Base-by-base conservation (phyloP, 1,140 invertebrate genomes). In the Palaemon carinicauda region DNA sequence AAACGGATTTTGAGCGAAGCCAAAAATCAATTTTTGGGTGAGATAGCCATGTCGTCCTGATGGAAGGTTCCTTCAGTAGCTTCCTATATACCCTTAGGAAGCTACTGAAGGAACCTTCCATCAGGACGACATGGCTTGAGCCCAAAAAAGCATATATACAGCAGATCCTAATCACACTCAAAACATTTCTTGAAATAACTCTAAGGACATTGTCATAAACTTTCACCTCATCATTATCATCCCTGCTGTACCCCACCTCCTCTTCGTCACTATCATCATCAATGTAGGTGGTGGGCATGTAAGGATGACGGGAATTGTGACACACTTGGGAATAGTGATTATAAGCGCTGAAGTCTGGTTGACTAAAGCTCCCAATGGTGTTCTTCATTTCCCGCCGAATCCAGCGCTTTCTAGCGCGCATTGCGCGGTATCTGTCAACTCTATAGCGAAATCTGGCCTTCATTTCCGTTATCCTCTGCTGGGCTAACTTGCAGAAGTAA, bases 391-490 rank as follows among this genome's bases (percentile, higher is more conserved):
- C 80, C n/a, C 80, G 52, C 24, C 82, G 56, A 19, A 88, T 75
- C 88, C 88, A 88, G 17, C 69, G 88, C 27, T 85, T 80, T n/a
- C 88, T 75, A 54, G 84, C 88, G 12, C 73, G 65, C 12, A 51
- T 78, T 24, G 83, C 82, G 15, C 69, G 88, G 50, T 56, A 82
- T 31, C 82, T 83, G 21, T 85, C 88, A 17, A 86, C 33, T 19
- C 79, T 82, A 73, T 88, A 86, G 15, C 75, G 78, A 21, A 88
- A 82, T 50, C 88, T 74, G 27, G 88, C 88, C 71, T 88, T 81
- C 41, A 80, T 41, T 56, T 88, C 82, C 65, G 78, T 54, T 53
- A 86, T 12, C 17, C 80, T 60, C 52, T 80, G 27, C 52, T 73
- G 88, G 51, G 86, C 71, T 56, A 82, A 88, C 24, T 79, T 56